Evolutionary conservation across 2,113 vertebrate genomes (phyloP), one percentile per base, ranked within the genome.

Genomic region (Acrocephalus arundinaceus): DNA sequence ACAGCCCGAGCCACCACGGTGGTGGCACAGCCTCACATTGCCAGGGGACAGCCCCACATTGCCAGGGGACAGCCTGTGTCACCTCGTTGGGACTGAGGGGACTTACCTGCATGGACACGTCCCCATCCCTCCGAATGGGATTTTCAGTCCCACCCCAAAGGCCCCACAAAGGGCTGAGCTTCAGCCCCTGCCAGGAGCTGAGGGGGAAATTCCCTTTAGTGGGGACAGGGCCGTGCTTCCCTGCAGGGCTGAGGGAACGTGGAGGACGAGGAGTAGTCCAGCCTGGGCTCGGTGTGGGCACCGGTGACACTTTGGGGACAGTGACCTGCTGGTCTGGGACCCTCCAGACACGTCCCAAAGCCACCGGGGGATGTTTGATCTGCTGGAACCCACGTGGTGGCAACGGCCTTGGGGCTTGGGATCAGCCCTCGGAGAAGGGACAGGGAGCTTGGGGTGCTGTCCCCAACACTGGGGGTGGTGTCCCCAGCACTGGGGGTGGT

Each of bases 371-470:
- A 39, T 2, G 27, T 15, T 8, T 54, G 30, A 45, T 30, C 31
- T 30, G 43, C 30, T 80, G 82, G 51, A 68, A 59, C 7, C n/a
- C 13, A 2, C 3, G 27, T 37, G 2, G 1, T 49, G 31, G 11
- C 43, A 11, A 6, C 5, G 21, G 2, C 54, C 15, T 61, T 63
- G 52, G 15, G 49, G 49, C 14, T 28, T 2, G 10, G 7, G 45
- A 15, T 7, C 27, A 16, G n/a, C 9, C 41, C 57, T 19, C 6
- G 37, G 71, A 45, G 19, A 30, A 70, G 37, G 49, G 13, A 22
- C 7, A 15, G 14, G n/a, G 22, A 0, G 16, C 55, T 52, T 0
- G 1, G 13, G 41, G 35, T 20, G 33, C 6, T 58, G 54, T 45
- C 54, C 39, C 72, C 41, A 19, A 27, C 17, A 14, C 6, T 41